Percentiles rank a stretch among this genome's conserved stretches.
phyloP scores from a whole-genome alignment of 2,888 invertebrate species.

The Heliconius aoede region DNA sequence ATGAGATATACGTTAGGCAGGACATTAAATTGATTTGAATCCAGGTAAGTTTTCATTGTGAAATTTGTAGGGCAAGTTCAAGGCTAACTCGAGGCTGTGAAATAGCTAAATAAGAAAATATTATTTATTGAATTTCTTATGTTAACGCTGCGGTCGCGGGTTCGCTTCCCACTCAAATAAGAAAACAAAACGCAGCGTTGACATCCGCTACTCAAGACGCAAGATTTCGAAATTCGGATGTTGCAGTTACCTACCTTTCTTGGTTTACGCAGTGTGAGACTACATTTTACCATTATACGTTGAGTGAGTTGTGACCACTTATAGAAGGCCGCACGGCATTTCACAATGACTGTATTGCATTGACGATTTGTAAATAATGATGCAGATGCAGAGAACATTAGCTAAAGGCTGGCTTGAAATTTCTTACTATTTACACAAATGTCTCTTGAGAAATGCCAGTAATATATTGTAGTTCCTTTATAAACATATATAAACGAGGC shows the following conservation, averaged over 20 bases:
- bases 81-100: no score
- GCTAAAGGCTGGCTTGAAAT: conserved; percentile 12
- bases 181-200: not conserved
- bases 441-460: not conserved
- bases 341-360: conserved; percentile 13
- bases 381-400: conserved; percentile 10
- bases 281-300: not conserved
- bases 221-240: no score
- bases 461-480: not conserved
- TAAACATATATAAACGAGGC: not conserved
- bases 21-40: no score
- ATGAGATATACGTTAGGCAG: no score
- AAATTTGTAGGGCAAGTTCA: no score
- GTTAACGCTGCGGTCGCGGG: not conserved
- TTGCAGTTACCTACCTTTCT: no score
- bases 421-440: not conserved
- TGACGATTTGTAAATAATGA: conserved; percentile 14
- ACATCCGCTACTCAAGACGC: not conserved
- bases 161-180: not conserved
- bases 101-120: no score
- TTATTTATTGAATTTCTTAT: no score
- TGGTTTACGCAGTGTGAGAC: no score
- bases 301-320: not conserved
- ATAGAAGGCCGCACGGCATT: not conserved
- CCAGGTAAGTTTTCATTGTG: no score